Evolutionary conservation across 53 echinoderm and acorn worm genomes (phyloP).

Genomic region (Arbacia lixula): DNA sequence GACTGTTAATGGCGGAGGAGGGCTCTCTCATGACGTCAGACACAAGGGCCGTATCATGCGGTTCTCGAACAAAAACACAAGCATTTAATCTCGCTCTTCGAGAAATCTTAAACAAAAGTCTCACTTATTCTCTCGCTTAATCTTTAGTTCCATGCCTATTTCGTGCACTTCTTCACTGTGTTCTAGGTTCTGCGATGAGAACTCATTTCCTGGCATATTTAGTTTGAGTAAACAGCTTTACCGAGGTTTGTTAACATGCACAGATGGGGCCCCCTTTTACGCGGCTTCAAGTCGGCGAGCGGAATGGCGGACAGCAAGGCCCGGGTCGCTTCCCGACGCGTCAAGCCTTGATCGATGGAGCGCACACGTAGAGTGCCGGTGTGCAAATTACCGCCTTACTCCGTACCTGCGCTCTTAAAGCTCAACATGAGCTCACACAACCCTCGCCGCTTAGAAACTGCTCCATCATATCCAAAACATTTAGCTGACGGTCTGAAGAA

Average conservation of each 20-base stretch:
- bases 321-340: constrained; percentile 18
- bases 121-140: constrained; percentile 19
- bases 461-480: constrained; percentile 50
- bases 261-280: constrained; percentile 41
- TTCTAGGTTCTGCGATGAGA: constrained; percentile 39
- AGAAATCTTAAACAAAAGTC: constrained; percentile 33
- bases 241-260: constrained; percentile 47
- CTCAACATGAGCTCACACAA: constrained; percentile 22
- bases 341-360: constrained; percentile 35
- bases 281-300: constrained; percentile 10
- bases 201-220: constrained; percentile 60
- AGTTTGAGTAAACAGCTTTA: constrained; percentile 58
- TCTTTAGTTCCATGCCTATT: constrained; percentile 19
- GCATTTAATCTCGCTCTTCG: constrained; percentile 1
- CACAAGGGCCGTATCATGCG: background rate
- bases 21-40: background rate
- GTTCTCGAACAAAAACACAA: too few species aligned
- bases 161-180: constrained; percentile 10
- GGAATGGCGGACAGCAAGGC: background rate
- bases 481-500: constrained; percentile 34
- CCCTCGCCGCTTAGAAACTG: constrained; percentile 34
- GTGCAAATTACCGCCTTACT: constrained; percentile 44
- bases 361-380: constrained; percentile 44
- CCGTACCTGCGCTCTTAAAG: constrained; percentile 7
- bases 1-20: constrained; percentile 27